These are phyloP conservation scores for Cyclopterus lumpus DNA, from an alignment of 2,797 vertebrate genomes.

Conservation along the genomic window DNA sequence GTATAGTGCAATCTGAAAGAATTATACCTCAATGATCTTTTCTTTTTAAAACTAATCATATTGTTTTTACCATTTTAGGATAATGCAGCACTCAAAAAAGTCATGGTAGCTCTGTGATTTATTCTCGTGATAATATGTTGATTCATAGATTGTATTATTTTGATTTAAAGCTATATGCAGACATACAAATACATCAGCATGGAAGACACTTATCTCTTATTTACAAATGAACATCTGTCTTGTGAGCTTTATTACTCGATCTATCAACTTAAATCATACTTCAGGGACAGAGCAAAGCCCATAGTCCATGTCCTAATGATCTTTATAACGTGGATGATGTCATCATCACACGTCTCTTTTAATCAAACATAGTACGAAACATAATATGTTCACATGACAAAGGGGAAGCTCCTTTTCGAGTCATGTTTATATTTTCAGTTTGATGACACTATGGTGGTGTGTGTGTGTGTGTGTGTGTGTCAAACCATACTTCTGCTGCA, in stretches of 20 bases:
- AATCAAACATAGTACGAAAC: background rate
- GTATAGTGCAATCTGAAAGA: constrained; percentile 15
- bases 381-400: background rate
- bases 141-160: constrained; percentile 33
- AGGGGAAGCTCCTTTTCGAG: constrained; percentile 7
- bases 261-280: constrained; percentile 6
- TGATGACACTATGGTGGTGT: too few relatives aligned
- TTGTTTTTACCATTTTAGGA: constrained; percentile 47
- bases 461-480: background rate
- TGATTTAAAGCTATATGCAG: constrained; percentile 17
- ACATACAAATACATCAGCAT: constrained; percentile 8
- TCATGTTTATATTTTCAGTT: background rate
- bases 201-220: constrained; percentile 7
- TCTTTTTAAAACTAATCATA: background rate
- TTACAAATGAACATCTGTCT: constrained; percentile 21
- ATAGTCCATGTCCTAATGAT: constrained; percentile 17
- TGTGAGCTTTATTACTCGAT: constrained; percentile 14
- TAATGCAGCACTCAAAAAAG: constrained; percentile 1
- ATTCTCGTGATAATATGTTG: constrained; percentile 14
- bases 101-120: constrained; percentile 20
- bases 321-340: constrained; percentile 2
- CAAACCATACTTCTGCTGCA: constrained; percentile 1
- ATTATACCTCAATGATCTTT: constrained; percentile 1
- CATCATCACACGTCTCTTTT: constrained; percentile 5
- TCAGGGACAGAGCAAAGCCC: constrained; percentile 1